Evolutionary conservation across 2,888 invertebrate species (phyloP).

Genomic region (Hypolimnas misippus): DNA sequence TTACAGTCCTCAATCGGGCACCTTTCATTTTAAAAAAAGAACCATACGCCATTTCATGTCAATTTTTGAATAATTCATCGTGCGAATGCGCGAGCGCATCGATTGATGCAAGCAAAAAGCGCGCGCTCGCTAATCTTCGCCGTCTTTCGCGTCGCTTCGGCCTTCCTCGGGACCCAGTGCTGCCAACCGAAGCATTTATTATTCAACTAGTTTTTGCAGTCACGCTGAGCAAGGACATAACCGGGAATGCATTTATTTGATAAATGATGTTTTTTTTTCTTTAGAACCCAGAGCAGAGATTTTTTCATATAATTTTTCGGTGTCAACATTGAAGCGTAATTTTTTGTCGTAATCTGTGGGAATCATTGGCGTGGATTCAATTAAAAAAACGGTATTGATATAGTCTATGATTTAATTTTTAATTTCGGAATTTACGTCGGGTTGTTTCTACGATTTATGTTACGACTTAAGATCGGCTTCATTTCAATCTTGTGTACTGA

Average conservation of each 20-base stretch:
- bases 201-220: conserved; percentile 82
- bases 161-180: conserved; percentile 72
- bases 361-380: conserved; percentile 63
- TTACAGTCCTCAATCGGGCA: conserved; percentile 84
- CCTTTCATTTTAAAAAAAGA: conserved; percentile 83
- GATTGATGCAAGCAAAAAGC: conserved; percentile 84
- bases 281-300: conserved; percentile 47
- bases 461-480: conserved; percentile 41
- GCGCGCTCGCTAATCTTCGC: conserved; percentile 82
- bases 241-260: conserved; percentile 80
- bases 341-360: conserved; percentile 59
- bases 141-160: conserved; percentile 70
- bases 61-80: conserved; percentile 84
- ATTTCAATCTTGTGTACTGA: conserved; percentile 15
- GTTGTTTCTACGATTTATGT: conserved; percentile 51
- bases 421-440: conserved; percentile 55
- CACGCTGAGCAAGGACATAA: conserved; percentile 81
- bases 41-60: conserved; percentile 85
- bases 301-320: conserved; percentile 70
- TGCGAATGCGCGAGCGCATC: conserved; percentile 84
- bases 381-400: conserved; percentile 51
- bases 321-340: conserved; percentile 63
- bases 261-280: conserved; percentile 78
- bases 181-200: conserved; percentile 77
- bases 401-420: conserved; percentile 29